Evolutionary conservation across 1,140 invertebrate genomes (phyloP).

Genomic region (Diorhabda elongata): DNA sequence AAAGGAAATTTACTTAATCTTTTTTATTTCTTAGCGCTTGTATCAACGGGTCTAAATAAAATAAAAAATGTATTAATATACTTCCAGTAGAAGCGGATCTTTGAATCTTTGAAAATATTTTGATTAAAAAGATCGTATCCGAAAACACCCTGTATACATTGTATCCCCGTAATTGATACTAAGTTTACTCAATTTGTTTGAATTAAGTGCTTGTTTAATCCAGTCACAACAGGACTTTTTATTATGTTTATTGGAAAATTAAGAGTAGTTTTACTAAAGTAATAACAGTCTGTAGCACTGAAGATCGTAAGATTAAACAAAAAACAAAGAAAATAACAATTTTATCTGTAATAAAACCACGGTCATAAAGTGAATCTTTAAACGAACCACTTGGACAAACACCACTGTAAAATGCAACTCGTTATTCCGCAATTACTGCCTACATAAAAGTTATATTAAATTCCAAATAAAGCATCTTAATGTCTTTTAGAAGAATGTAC

Average conservation of each 20-base stretch:
- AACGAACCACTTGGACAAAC: conserved; percentile 12
- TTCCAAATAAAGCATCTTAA: conserved; percentile 9
- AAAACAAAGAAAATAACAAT: conserved; percentile 1
- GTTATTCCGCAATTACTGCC: conserved; percentile 14
- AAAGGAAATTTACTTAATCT: no score
- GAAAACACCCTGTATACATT: no score
- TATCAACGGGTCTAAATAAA: no score
- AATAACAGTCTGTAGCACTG: background rate
- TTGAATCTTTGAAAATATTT: no score
- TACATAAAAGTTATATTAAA: conserved; percentile 15
- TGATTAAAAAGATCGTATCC: no score
- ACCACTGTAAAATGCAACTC: conserved; percentile 5
- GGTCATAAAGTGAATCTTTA: conserved; percentile 5
- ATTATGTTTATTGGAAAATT: background rate
- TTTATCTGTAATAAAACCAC: conserved; percentile 1
- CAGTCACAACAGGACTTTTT: background rate
- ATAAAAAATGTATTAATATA: no score
- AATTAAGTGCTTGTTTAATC: no score
- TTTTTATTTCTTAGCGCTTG: no score
- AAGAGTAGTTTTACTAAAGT: background rate
- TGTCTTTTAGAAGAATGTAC: background rate
- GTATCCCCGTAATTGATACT: no score
- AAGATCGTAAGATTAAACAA: background rate
- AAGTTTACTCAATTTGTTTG: no score
- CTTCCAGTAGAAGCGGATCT: no score